Percentiles rank a stretch among this genome's conserved stretches.
Conservation (phyloP, 1,140 invertebrate genomes). For the Polyergus mexicanus region DNA sequence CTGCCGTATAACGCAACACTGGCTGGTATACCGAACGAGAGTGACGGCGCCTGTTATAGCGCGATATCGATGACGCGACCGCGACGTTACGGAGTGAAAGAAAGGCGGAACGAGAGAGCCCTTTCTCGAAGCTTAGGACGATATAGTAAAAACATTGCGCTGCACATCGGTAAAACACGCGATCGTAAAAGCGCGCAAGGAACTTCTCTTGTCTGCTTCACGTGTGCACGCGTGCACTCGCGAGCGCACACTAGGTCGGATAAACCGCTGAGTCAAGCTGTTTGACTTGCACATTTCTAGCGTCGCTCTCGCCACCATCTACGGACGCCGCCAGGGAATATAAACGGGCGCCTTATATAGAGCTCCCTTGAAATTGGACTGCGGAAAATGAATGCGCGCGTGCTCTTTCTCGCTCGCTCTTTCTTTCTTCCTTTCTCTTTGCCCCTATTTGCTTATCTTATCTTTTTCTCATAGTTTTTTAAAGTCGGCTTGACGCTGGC, state of each 20-base stretch:
- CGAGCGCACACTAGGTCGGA: constrained; percentile 66
- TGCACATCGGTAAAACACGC: constrained; percentile 53
- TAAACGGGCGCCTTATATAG: constrained; percentile 80
- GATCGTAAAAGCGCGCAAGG: constrained; percentile 59
- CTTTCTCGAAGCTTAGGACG: neutral
- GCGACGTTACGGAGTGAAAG: constrained; percentile 16
- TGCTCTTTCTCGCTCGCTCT: constrained; percentile 24
- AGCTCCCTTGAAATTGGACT: constrained; percentile 80
- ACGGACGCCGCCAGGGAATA: constrained; percentile 72
- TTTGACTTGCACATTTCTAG: constrained; percentile 85
- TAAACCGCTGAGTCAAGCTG: constrained; percentile 83
- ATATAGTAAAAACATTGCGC: constrained; percentile 17
- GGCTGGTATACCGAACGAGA: constrained; percentile 3
- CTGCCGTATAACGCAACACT: constrained; percentile 14
- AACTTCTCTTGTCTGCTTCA: neutral
- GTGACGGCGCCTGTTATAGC: neutral
- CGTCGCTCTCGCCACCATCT: constrained; percentile 70
- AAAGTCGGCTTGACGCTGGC: neutral
- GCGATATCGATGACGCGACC: constrained; percentile 16
- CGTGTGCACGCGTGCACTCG: constrained; percentile 6
- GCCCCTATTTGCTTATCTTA: neutral
- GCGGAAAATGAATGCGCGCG: constrained; percentile 70
- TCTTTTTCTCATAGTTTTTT: constrained; percentile 15
- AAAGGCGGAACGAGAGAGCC: neutral
- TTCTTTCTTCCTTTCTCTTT: neutral